Evolutionary conservation across 2,113 vertebrate species (phyloP).

Genomic region (Thamnaconus septentrionalis): DNA sequence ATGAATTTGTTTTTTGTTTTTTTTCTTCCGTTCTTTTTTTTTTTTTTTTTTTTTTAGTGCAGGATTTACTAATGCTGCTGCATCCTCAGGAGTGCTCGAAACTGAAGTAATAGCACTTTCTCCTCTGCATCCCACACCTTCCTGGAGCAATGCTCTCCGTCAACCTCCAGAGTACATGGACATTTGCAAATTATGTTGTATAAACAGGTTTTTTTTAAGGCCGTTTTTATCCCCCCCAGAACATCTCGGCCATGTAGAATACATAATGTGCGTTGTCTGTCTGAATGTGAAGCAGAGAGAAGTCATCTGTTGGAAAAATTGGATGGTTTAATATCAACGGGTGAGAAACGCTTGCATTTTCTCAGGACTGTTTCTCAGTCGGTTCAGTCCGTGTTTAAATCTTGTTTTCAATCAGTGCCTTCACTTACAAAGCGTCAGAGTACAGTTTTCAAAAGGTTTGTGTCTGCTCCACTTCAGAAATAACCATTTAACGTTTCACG

Average conservation of each 20-base stretch:
- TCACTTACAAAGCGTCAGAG: too few relatives aligned
- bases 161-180: slow-evolving; percentile 62
- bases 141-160: slow-evolving; percentile 67
- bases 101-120: slow-evolving; percentile 59
- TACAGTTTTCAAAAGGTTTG: too few relatives aligned
- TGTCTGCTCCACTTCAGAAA: too few relatives aligned
- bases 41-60: slow-evolving; percentile 19
- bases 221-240: slow-evolving; percentile 19
- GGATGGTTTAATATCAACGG: not conserved
- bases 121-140: slow-evolving; percentile 65
- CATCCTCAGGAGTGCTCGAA: slow-evolving; percentile 61
- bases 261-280: slow-evolving; percentile 28
- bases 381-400: too few relatives aligned
- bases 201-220: slow-evolving; percentile 52
- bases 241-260: slow-evolving; percentile 46
- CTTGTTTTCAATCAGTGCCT: too few relatives aligned
- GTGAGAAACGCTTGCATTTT: too few relatives aligned
- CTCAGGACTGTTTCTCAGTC: too few relatives aligned
- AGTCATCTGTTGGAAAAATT: not conserved
- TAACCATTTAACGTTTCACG: too few relatives aligned
- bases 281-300: slow-evolving; percentile 11
- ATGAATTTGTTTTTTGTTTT: slow-evolving; percentile 50
- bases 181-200: slow-evolving; percentile 64
- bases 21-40: too few relatives aligned
- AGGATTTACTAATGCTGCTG: slow-evolving; percentile 54